Evolutionary conservation across 2,797 vertebrate species (phyloP).

Genomic region (Melanotaenia pygmaea): DNA sequence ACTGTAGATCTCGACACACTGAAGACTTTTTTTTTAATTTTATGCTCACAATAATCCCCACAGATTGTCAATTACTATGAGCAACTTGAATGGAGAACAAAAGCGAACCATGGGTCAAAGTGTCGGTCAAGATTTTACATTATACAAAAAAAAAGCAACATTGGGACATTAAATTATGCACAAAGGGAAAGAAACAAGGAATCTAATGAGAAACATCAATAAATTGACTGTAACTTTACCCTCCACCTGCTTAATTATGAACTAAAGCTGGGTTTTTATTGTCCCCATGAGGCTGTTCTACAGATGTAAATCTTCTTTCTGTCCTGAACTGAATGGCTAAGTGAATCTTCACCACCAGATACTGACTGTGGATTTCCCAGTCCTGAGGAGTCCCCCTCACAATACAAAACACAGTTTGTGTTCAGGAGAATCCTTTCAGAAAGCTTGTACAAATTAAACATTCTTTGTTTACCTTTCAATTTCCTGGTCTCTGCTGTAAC

Average conservation of each 20-base stretch:
- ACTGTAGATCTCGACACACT: not conserved
- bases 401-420: conserved; percentile 31
- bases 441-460: conserved; percentile 40
- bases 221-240: conserved; percentile 42
- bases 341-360: conserved; percentile 26
- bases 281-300: conserved; percentile 20
- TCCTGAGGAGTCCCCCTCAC: conserved; percentile 63
- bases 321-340: conserved; percentile 41
- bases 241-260: not conserved
- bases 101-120: not conserved
- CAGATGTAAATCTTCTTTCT: conserved; percentile 43
- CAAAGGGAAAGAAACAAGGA: conserved; percentile 5
- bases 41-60: not conserved
- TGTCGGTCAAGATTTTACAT: not conserved
- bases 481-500: not conserved
- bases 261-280: too few species aligned
- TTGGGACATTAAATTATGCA: not conserved
- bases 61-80: not conserved
- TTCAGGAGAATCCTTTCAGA: conserved; percentile 39
- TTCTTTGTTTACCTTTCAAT: conserved; percentile 13
- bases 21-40: not conserved
- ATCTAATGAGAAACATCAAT: conserved; percentile 15
- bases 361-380: conserved; percentile 54
- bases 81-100: not conserved
- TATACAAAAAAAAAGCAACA: not conserved